Conservation (phyloP, 2,113 vertebrate genomes). For the Tyto alba region DNA sequence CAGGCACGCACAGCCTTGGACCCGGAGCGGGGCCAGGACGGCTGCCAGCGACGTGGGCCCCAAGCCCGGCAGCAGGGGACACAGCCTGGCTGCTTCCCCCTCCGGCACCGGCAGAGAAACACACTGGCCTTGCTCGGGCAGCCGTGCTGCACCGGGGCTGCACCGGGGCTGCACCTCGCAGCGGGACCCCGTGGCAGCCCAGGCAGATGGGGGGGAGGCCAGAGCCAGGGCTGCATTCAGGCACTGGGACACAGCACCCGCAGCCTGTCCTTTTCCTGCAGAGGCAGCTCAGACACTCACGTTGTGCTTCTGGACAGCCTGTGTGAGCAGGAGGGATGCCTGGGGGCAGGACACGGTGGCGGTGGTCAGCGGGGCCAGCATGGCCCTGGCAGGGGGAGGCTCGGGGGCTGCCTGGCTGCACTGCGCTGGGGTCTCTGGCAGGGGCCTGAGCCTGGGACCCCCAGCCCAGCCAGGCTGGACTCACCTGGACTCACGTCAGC, state of each 20-base stretch:
- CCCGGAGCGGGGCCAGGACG: slow-evolving; percentile 60
- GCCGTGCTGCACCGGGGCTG: too few relatives aligned
- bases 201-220: too few relatives aligned
- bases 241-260: neutral
- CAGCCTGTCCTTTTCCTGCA: neutral
- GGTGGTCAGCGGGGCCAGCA: neutral
- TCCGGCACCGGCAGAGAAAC: slow-evolving; percentile 29
- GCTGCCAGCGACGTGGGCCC: slow-evolving; percentile 72
- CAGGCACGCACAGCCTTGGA: slow-evolving; percentile 77
- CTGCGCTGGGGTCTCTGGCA: too few relatives aligned
- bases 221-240: neutral
- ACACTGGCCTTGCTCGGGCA: neutral
- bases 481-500: slow-evolving; percentile 80
- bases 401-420: neutral
- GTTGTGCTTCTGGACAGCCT: slow-evolving; percentile 71
- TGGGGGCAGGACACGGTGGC: slow-evolving; percentile 18
- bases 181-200: too few relatives aligned
- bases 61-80: slow-evolving; percentile 75
- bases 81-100: slow-evolving; percentile 71
- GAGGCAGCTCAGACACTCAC: slow-evolving; percentile 65
- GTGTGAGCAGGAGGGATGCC: slow-evolving; percentile 78
- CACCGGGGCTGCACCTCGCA: too few relatives aligned
- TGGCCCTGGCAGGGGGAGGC: neutral
- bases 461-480: neutral
- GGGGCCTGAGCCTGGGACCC: too few relatives aligned